Evolutionary conservation across 2,113 vertebrate species (phyloP).

Genomic region (Heliornis fulica): DNA sequence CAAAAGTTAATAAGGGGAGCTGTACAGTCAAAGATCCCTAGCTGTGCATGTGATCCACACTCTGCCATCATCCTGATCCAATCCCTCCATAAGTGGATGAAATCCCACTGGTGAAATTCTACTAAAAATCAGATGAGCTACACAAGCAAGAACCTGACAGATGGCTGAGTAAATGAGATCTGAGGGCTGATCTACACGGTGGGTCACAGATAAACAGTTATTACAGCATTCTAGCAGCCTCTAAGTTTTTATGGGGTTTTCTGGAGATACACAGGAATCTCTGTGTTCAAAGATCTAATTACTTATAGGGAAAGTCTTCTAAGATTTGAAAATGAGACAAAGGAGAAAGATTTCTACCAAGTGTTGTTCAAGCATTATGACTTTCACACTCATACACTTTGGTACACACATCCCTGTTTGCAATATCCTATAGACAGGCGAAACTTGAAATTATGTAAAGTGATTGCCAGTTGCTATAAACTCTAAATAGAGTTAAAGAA

Average conservation of each 20-base stretch:
- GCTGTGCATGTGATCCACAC: background rate
- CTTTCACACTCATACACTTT: background rate
- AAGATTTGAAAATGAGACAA: background rate
- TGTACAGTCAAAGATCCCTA: background rate
- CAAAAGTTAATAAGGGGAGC: background rate
- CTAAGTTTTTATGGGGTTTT: background rate
- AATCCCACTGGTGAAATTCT: background rate
- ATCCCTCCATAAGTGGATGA: background rate
- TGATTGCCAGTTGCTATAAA: background rate
- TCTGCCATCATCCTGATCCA: background rate
- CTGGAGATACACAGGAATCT: background rate
- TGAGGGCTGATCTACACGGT: background rate
- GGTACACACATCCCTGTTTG: background rate
- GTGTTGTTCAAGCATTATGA: background rate
- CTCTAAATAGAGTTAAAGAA: background rate
- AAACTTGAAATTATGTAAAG: background rate
- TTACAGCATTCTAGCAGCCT: background rate
- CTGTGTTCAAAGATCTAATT: background rate
- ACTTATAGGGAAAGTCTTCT: background rate
- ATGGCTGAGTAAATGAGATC: background rate
- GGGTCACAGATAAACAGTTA: background rate
- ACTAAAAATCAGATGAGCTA: background rate
- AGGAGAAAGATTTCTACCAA: background rate
- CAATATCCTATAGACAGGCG: background rate
- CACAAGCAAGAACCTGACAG: background rate